These are phyloP conservation scores for Nycticorax nycticorax DNA, from an alignment of 2,113 vertebrate species.

Conservation along the genomic window DNA sequence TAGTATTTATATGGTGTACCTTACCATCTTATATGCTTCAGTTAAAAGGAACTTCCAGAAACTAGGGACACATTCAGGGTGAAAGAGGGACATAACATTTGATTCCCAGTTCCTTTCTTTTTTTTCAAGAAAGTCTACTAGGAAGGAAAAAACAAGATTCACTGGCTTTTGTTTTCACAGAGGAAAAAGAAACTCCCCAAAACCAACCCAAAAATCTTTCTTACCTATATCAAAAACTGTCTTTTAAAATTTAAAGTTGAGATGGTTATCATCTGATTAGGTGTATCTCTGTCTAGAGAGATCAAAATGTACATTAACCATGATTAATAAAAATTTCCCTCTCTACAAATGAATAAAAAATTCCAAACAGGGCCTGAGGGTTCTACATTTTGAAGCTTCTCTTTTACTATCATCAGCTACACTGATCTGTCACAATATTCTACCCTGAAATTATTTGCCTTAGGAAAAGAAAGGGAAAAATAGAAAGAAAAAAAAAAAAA, in stretches of 20 bases:
- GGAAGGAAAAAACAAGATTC: neutral
- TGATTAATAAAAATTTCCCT: neutral
- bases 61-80: neutral
- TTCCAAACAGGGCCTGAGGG: rapidly evolving
- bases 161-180: neutral
- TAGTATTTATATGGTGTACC: neutral
- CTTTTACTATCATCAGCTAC: neutral
- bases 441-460: neutral
- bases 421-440: neutral
- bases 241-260: neutral
- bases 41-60: neutral
- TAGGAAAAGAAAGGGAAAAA: neutral
- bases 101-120: neutral
- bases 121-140: neutral
- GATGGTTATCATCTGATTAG: neutral
- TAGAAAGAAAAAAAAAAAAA: no score
- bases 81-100: neutral
- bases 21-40: neutral
- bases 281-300: neutral
- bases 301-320: neutral
- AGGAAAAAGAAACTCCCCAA: neutral
- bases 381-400: neutral
- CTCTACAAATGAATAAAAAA: neutral
- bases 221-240: neutral
- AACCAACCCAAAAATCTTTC: neutral